Evolutionary conservation across 2,113 vertebrate species (phyloP), one percentile per base, ranked within the genome.

Genomic region (Sceloporus undulatus): DNA sequence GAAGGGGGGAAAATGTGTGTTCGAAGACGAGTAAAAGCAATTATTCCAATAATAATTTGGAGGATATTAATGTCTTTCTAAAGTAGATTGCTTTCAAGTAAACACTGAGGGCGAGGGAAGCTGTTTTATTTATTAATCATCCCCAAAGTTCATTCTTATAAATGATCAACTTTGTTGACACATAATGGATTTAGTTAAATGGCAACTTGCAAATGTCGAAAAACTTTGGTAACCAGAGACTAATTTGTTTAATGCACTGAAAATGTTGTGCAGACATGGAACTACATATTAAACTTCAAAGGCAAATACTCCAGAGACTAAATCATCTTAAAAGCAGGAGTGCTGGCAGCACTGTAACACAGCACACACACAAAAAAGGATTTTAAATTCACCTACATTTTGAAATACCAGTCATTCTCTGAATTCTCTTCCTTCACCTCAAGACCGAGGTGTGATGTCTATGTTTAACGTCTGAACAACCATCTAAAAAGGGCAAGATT

Each of bases 11-110:
- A 97, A 97, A 97, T 97, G 96, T 91, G 95, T 95, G 95, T 97
- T 98, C 97, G 96, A 93, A 95, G 95, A 95, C 95, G 97, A 98
- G 96, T 97, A 96, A 95, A 98, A 97, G 98, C 97, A 98, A 99
- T 98, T 98, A 98, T 98, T 98, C 97, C 97, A 98, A 98, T 98
- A 98, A 98, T 98, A 98, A 97, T 97, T 97, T 96, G 92, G 97
- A 97, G 97, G 97, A 98, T 98, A 98, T 98, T 97, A 98, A 98
- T 95, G 97, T 97, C 96, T 97, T 98, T 97, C 98, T 96, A 97
- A 97, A 97, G 96, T 97, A 97, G 97, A 97, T 97, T 97, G 98
- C 97, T 98, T 98, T 97, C 97, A 97, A 98, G 97, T 98, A 97
- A 98, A 98, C 97, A 97, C 95, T 91, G 95, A 96, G 95, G 92